Evolutionary conservation across 2,797 vertebrate genomes (phyloP), one percentile per base, ranked within the genome.

Genomic region (Gobio occitaniae): DNA sequence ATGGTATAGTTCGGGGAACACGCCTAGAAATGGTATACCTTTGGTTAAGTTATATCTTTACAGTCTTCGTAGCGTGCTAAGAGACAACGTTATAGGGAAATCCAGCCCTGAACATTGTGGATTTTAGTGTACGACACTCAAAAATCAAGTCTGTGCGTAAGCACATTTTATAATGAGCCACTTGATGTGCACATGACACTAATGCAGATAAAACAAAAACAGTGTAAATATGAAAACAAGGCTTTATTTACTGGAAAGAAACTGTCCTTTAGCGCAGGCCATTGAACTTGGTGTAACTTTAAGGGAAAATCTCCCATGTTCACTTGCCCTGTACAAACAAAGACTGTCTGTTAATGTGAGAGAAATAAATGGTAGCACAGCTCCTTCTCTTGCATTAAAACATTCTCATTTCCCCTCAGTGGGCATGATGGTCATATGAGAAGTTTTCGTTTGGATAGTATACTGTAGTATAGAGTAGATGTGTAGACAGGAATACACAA

Each of bases 321-420:
- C 38, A 79, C 44, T 82, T 72, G 44, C 19, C 68, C 36, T 74
- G 17, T 32, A 72, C 36, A 70, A 59, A 71, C 80, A 65, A 65
- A 65, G 25, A 63, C 29, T n/a, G 56, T 15, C 63, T 29, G 59
- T 65, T 76, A 19, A 76, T 52, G 54, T 76, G 71, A 78, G 59
- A 82, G 11, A 77, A 84, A 82, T 21, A 80, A 80, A 72, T 86
- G 80, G 71, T 83, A 84, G 84, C 78, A 85, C 50, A 83, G 12
- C 70, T 56, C 19, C 11, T 21, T 41, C 78, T 80, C 65, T 79
- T 52, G 15, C 15, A 25, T 70, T 25, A 38, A 44, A 44, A 68
- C 63, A 38, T 80, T 61, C 52, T 29, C 38, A 13, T 61, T 75
- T 75, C 15, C 44, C 32, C 71, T 83, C 56, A 38, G 54, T 65